These are phyloP conservation scores for Hymenochirus boettgeri DNA, from an alignment of 2,113 vertebrate genomes.

Conservation along the genomic window DNA sequence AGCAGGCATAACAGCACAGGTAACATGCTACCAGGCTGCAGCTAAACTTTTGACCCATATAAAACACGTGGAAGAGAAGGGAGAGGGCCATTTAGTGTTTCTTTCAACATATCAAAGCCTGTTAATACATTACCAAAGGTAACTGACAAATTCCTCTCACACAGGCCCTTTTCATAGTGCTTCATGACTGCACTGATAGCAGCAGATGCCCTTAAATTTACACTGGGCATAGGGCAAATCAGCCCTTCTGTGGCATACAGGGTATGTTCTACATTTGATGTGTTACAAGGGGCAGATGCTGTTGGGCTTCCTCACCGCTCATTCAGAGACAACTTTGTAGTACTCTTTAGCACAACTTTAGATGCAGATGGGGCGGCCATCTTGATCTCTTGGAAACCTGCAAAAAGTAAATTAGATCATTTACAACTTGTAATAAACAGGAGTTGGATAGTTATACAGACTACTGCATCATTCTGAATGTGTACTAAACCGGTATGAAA, in stretches of 20 bases:
- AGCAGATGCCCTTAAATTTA: constrained; percentile 35
- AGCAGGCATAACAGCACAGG: constrained; percentile 56
- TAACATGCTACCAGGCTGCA: constrained; percentile 57
- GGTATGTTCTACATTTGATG: constrained; percentile 60
- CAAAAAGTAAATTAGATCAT: neutral
- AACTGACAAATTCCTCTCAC: constrained; percentile 49
- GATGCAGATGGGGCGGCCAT: constrained; percentile 92
- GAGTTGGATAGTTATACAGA: too few relatives aligned
- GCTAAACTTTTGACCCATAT: constrained; percentile 49
- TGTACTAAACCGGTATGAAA: too few relatives aligned
- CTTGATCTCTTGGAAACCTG: constrained; percentile 69
- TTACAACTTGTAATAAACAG: too few relatives aligned
- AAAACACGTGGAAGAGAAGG: constrained; percentile 61
- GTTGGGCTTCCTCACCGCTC: constrained; percentile 94
- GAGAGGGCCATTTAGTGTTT: constrained; percentile 55
- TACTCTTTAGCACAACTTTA: constrained; percentile 99
- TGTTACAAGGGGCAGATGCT: constrained; percentile 68
- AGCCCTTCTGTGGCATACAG: constrained; percentile 50
- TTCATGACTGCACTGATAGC: constrained; percentile 48
- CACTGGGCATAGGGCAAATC: constrained; percentile 51
- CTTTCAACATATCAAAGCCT: constrained; percentile 54
- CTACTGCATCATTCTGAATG: too few relatives aligned
- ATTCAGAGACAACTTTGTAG: constrained; percentile 99
- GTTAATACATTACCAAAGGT: constrained; percentile 45
- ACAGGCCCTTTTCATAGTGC: constrained; percentile 53